Evolutionary conservation across 2,113 vertebrate species (phyloP), one percentile per base, ranked within the genome.

Genomic region (Urocitellus parryii): DNA sequence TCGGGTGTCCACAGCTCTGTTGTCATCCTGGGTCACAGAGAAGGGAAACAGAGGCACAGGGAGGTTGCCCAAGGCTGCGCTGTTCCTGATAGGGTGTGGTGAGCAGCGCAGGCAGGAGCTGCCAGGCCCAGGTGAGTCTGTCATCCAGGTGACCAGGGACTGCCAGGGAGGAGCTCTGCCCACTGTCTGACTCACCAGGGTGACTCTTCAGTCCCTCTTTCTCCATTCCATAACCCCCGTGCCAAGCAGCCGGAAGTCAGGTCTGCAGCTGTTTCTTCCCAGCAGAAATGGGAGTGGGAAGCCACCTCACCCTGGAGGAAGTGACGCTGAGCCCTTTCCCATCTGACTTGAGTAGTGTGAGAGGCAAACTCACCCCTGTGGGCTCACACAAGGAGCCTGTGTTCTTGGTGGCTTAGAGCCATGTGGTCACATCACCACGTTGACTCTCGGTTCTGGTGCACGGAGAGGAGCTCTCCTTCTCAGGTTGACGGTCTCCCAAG

Each of bases 231-330:
- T 27, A 34, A 85, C 82, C 74, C 89, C 70, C 34, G 2, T 39
- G 95, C 91, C 84, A 90, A 42, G 74, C 7, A 20, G 3, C 56
- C 2, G 85, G 94, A 92, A n/a, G 80, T 94, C 88, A 90, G 27
- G 29, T 70, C 88, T 70, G 88, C 97, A 96, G 96, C 96, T 96
- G 92, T 74, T 97, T 97, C 97, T 96, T 96, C 42, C 74, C 3
- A 0, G 48, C 0, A 34, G 83, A 53, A 74, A 24, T 51, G 81
- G 80, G 81, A 76, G 95, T 96, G 97, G 96, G 92, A 67, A 79
- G 90, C 88, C 72, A 20, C 0, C 8, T 70, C 39, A 4, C 1
- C 17, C n/a, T 8, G 65, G 1, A 0, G 83, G 70, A 87, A 65
- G 67, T 80, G 1, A 53, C 72, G 24, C 45, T 0, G 37, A 56